A percentile compares a stretch with the other conserved stretches of the same genome.
These are phyloP conservation scores for Drosophila prostipennis DNA, from an alignment of 2,888 invertebrate genomes.

Conservation along the genomic window DNA sequence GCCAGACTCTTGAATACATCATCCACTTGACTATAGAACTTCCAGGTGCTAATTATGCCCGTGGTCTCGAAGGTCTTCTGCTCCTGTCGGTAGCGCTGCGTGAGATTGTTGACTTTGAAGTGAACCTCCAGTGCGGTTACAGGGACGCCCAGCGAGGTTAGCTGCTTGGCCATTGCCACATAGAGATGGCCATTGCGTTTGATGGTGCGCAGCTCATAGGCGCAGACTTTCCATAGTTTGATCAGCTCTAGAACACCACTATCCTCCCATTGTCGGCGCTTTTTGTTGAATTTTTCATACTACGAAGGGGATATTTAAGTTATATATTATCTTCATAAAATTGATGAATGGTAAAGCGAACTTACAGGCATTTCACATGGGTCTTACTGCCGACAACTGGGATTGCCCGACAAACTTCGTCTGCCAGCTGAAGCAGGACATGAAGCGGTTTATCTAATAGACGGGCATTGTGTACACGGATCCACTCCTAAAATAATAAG, in stretches of 20 bases:
- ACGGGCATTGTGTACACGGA: constrained; percentile 56
- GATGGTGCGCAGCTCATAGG: constrained; percentile 83
- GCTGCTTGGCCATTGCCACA: constrained; percentile 84
- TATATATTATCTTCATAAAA: neutral
- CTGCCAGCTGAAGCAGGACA: constrained; percentile 64
- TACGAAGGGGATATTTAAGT: constrained; percentile 3
- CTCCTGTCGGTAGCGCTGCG: constrained; percentile 83
- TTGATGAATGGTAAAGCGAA: neutral
- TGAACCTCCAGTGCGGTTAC: constrained; percentile 83
- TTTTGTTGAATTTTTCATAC: constrained; percentile 84
- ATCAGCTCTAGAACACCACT: constrained; percentile 83
- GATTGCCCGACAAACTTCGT: constrained; percentile 73
- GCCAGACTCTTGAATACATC: constrained; percentile 83
- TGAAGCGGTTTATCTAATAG: constrained; percentile 65
- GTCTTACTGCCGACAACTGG: constrained; percentile 79
- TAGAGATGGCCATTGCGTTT: constrained; percentile 84
- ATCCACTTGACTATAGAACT: constrained; percentile 83
- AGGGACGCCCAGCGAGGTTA: constrained; percentile 83
- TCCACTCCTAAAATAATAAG: constrained; percentile 37
- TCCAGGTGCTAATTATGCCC: constrained; percentile 83
- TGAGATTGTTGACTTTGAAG: constrained; percentile 83
- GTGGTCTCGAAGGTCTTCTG: constrained; percentile 83
- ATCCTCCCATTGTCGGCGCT: constrained; percentile 84
- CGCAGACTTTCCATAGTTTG: constrained; percentile 84
- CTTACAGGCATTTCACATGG: constrained; percentile 84